These are phyloP conservation scores for Moxostoma hubbsi DNA, from an alignment of 2,797 vertebrate genomes.

Conservation along the genomic window DNA sequence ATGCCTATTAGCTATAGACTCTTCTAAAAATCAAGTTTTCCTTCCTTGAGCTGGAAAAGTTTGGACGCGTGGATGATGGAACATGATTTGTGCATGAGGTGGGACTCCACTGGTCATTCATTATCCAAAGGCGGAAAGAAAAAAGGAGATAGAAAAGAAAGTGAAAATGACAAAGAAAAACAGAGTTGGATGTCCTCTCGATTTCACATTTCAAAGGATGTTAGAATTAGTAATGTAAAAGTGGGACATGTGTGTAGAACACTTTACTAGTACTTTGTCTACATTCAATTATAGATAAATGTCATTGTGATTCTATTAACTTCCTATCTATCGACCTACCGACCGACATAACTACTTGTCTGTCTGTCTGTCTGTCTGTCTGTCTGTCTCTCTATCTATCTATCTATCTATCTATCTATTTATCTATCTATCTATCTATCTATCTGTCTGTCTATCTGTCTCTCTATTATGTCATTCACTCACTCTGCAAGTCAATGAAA, in stretches of 20 bases:
- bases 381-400: too few species aligned
- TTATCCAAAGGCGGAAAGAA: constrained; percentile 59
- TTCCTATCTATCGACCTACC: background rate
- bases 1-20: constrained; percentile 48
- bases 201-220: constrained; percentile 53
- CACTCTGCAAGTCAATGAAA: background rate
- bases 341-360: background rate
- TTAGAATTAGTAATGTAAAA: constrained; percentile 46
- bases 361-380: too few species aligned
- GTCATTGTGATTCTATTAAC: constrained; percentile 6
- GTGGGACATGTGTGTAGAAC: background rate
- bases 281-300: too few species aligned
- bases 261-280: too few species aligned
- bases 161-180: constrained; percentile 42
- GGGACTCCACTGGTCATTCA: constrained; percentile 62
- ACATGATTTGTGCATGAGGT: constrained; percentile 66
- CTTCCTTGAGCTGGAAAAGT: constrained; percentile 36
- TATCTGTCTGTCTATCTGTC: too few species aligned
- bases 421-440: too few species aligned
- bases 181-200: constrained; percentile 48
- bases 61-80: constrained; percentile 1
- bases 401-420: too few species aligned
- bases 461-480: background rate
- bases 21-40: constrained; percentile 42
- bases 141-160: constrained; percentile 33